Evolutionary conservation across 1,140 invertebrate genomes (phyloP).

Genomic region (Drosophila neocordata): DNA sequence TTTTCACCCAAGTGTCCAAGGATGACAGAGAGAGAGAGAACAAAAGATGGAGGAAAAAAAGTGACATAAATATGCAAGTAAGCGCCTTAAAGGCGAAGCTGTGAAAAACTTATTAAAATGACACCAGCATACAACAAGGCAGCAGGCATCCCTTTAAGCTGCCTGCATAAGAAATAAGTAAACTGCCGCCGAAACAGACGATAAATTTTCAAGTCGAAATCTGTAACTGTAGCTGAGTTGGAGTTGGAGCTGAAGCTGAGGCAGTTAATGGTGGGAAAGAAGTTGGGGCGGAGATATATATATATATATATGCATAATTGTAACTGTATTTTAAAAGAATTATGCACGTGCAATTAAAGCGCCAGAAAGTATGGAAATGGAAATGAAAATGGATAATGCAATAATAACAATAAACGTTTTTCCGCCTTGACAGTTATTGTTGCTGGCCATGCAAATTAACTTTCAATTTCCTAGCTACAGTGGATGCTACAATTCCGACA

Average conservation of each 20-base stretch:
- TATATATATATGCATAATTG: constrained; percentile 40
- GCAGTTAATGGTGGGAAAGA: too few species aligned
- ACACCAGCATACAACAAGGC: constrained; percentile 14
- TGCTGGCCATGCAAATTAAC: constrained; percentile 78
- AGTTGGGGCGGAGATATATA: not conserved
- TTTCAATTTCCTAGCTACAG: constrained; percentile 71
- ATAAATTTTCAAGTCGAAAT: constrained; percentile 60
- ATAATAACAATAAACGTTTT: constrained; percentile 73
- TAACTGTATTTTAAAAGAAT: constrained; percentile 79
- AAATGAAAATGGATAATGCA: constrained; percentile 57
- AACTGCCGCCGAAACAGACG: constrained; percentile 43
- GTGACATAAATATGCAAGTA: constrained; percentile 78
- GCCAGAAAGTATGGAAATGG: constrained; percentile 42
- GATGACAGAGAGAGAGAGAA: not conserved
- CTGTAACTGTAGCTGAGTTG: not conserved
- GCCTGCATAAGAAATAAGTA: constrained; percentile 69
- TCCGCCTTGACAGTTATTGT: constrained; percentile 58
- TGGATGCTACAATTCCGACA: not conserved
- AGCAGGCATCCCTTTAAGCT: constrained; percentile 49
- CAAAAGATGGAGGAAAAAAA: constrained; percentile 7
- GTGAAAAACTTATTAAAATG: constrained; percentile 73
- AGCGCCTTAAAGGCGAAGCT: constrained; percentile 66
- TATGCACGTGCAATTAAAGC: constrained; percentile 77
- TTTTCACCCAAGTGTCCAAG: not conserved
- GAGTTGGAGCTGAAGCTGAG: not conserved